Evolutionary conservation across 2,797 vertebrate species (phyloP).

Genomic region (Falco concolor): DNA sequence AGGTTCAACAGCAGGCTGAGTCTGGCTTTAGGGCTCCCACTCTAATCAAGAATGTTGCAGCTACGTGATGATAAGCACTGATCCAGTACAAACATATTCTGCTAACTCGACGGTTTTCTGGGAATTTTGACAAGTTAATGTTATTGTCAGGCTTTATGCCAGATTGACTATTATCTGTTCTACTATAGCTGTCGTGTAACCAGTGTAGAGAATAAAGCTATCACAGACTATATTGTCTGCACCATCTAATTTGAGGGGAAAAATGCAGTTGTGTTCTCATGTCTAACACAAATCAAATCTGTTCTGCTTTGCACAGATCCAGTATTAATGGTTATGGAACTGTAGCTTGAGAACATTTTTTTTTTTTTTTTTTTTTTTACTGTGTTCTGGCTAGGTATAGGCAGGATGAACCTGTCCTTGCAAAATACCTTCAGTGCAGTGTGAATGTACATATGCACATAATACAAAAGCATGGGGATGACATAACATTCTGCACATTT

Average conservation of each 20-base stretch:
- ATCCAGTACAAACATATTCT: neutral
- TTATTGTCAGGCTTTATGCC: neutral
- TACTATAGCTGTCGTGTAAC: neutral
- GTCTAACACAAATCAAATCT: neutral
- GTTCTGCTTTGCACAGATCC: neutral
- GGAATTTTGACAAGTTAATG: neutral
- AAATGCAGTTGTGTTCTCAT: neutral
- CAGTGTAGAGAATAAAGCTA: neutral
- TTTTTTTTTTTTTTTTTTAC: neutral
- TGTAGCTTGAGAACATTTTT: neutral
- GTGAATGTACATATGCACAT: rapidly evolving
- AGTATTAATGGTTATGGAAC: neutral
- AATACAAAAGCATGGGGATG: neutral
- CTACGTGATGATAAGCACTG: neutral
- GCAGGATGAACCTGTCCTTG: neutral
- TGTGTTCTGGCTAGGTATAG: neutral
- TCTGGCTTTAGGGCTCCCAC: neutral
- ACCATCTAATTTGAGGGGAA: neutral
- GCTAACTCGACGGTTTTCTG: conserved; percentile 21
- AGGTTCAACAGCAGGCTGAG: neutral
- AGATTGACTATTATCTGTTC: neutral
- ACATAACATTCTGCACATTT: neutral
- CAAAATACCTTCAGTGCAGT: neutral
- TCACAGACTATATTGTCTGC: neutral
- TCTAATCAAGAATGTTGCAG: neutral